Base-by-base conservation (phyloP, 2,113 vertebrate genomes). In the Hemichromis elongatus region DNA sequence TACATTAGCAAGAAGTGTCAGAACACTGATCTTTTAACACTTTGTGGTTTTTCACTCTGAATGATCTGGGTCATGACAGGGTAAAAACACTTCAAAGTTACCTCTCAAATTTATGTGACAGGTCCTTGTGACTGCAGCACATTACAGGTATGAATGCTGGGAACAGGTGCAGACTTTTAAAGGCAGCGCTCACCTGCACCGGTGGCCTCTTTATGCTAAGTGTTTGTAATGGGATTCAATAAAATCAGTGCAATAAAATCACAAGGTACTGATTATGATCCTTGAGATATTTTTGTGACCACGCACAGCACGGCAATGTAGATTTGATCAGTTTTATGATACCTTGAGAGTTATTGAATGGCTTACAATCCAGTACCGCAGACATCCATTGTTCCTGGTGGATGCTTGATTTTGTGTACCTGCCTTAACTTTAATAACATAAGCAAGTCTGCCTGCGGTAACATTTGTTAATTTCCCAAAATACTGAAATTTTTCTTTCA, bases 41-140 rank as follows among this genome's bases (percentile, higher is more conserved):
- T 33, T 6, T 2, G 40, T 47, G 42, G 13, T 52, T 75, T 85
- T 81, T 82, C 13, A 57, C 56, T 80, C 7, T 45, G 42, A 89
- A 66, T 56, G 56, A 89, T 53, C n/a, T 42, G 81, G 73, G 77
- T 85, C 63, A 21, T 21, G 37, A 59, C 3, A 5, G 80, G 37
- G 68, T 81, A 52, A 82, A 70, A 82, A 54, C 79, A 52, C 85
- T 91, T 84, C 66, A 81, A 56, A 50, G 35, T 45, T 88, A 85
- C 52, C 77, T 84, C 40, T 89, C 78, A 90, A 77, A 56, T 87
- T 63, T 77, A 89, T 81, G 87, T 88, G 88, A 85, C 82, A 88
- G 77, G 61, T 61, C 53, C 68, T 84, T 75, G 45, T 80, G 85
- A 80, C 57, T 9, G 37, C 33, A 59, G 56, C 78, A 77, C 50